Conservation (phyloP, 2,113 vertebrate genomes). For the Sphyrna mokarran region DNA sequence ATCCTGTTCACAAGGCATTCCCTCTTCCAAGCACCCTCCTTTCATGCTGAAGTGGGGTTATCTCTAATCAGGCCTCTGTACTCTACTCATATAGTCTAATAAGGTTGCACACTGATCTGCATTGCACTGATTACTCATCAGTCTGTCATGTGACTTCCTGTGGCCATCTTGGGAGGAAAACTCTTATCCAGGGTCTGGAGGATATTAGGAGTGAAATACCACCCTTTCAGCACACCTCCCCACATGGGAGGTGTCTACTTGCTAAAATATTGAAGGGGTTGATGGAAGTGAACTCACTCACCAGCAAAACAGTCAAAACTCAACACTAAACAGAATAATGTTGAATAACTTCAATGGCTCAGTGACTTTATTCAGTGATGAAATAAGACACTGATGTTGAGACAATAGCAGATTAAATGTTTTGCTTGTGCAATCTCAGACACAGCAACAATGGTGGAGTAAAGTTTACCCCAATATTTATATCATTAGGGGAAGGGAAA, state of each 20-base stretch:
- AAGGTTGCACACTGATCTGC: too few species aligned
- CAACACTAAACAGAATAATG: not conserved
- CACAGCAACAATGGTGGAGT: not conserved
- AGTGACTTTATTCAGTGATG: not conserved
- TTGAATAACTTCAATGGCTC: not conserved
- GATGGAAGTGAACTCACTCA: not conserved
- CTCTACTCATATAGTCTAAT: too few species aligned
- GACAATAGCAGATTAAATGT: not conserved
- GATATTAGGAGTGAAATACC: too few species aligned
- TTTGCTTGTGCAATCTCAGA: not conserved
- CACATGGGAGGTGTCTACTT: not conserved
- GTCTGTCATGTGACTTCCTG: too few species aligned
- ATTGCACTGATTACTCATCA: too few species aligned
- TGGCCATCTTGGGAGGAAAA: too few species aligned
- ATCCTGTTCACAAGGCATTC: too few species aligned
- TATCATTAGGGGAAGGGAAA: not conserved
- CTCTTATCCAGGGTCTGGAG: too few species aligned
- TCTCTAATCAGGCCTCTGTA: too few species aligned
- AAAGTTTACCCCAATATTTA: not conserved
- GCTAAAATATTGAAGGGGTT: not conserved
- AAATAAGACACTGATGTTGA: not conserved
- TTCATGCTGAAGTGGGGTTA: too few species aligned
- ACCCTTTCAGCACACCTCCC: too few species aligned
- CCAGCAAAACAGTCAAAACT: not conserved
- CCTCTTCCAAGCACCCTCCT: too few species aligned